These are phyloP conservation scores for Gasterosteus aculeatus DNA, from an alignment of 2,113 vertebrate genomes.

Conservation along the genomic window DNA sequence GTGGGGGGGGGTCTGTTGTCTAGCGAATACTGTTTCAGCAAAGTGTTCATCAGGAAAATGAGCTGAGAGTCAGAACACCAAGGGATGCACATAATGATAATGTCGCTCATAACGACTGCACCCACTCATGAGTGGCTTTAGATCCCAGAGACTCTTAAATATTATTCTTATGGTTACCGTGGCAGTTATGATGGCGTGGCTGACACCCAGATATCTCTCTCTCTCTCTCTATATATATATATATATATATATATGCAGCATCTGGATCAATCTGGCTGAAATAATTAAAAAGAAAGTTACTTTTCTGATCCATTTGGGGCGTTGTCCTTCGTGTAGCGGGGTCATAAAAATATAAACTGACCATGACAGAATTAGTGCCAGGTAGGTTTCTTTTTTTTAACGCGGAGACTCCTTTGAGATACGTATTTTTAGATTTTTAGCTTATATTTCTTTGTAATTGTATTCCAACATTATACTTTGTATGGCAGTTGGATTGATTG, in stretches of 20 bases:
- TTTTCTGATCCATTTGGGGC: neutral
- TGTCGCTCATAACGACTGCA: conserved; percentile 14
- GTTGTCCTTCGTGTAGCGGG: conserved; percentile 13
- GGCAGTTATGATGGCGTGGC: conserved; percentile 50
- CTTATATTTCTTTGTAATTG: neutral
- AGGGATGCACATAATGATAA: conserved; percentile 23
- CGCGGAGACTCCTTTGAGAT: neutral
- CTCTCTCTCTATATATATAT: conserved; percentile 17
- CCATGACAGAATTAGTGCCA: neutral
- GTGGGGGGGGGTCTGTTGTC: neutral
- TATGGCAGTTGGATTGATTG: conserved; percentile 6
- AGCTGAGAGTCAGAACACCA: conserved; percentile 23
- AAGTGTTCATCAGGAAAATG: conserved; percentile 28
- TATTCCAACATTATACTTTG: neutral
- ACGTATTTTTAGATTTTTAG: neutral
- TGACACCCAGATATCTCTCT: conserved; percentile 29
- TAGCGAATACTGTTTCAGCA: conserved; percentile 33
- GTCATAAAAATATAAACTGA: conserved; percentile 4
- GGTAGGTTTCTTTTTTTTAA: neutral
- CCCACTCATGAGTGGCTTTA: conserved; percentile 3
- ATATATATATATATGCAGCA: neutral
- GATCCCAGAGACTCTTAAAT: neutral
- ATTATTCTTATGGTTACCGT: conserved; percentile 29
- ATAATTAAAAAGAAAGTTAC: neutral
- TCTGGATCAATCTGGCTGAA: conserved; percentile 18